A percentile compares a stretch with the other conserved stretches of the same genome.
These are phyloP conservation scores for Loxodonta africana DNA, from an alignment of 2,113 vertebrate genomes.

Conservation along the genomic window DNA sequence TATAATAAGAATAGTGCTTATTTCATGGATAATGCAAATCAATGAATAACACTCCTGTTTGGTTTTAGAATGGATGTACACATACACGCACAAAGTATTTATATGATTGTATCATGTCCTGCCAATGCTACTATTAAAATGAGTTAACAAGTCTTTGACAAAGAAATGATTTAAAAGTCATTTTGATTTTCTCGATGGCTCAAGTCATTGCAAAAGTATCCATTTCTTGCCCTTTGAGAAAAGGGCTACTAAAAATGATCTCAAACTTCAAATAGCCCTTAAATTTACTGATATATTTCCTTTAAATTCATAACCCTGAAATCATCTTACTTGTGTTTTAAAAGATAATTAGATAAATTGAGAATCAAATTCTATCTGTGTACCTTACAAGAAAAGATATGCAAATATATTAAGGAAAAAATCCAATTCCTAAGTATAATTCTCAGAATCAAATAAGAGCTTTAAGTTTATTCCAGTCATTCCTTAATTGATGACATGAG, in stretches of 20 bases:
- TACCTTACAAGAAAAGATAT: slow-evolving; percentile 42
- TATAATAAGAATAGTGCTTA: not conserved
- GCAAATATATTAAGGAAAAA: not conserved
- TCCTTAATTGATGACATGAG: not conserved
- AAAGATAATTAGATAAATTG: not conserved
- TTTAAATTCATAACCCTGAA: not conserved
- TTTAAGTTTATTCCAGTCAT: not conserved
- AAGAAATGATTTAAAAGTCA: not conserved
- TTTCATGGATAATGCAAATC: not conserved
- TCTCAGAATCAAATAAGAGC: slow-evolving; percentile 23
- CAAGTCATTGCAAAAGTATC: not conserved
- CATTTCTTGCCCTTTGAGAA: not conserved
- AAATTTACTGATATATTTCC: not conserved
- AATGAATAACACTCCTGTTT: not conserved
- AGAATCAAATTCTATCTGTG: not conserved
- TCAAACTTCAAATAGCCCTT: not conserved
- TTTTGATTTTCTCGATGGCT: not conserved
- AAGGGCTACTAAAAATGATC: not conserved
- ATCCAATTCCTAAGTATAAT: slow-evolving; percentile 16
- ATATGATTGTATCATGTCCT: not conserved
- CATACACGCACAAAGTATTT: not conserved
- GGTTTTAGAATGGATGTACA: not conserved
- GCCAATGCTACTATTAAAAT: not conserved
- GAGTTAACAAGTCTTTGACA: not conserved
- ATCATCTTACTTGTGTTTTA: not conserved